phyloP scores from a whole-genome alignment of 1,140 invertebrate species.

The Drosophila novamexicana region DNA sequence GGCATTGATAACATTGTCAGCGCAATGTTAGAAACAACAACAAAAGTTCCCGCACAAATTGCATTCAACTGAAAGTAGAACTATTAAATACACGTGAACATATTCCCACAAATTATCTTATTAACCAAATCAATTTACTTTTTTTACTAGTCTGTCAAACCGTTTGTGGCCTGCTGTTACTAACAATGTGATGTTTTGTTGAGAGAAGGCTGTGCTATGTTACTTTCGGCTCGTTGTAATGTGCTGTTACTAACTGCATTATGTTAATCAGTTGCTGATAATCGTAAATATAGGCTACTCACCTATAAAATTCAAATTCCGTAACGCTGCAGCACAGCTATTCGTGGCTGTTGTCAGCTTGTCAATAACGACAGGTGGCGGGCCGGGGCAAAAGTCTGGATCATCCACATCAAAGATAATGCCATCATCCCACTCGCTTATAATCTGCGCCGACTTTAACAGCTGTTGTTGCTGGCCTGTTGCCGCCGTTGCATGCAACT shows the following conservation, averaged over 20 bases:
- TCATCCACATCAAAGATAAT: conserved; percentile 83
- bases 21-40: neutral
- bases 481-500: conserved; percentile 34
- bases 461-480: conserved; percentile 33
- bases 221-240: neutral
- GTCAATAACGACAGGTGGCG: conserved; percentile 52
- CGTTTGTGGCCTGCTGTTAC: no score
- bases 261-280: conserved; percentile 18
- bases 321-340: conserved; percentile 40
- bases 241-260: neutral
- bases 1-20: conserved; percentile 3
- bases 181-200: no score
- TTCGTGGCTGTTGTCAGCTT: conserved; percentile 41
- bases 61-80: no score
- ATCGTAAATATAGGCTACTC: conserved; percentile 26
- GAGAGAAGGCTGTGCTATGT: neutral
- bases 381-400: conserved; percentile 77
- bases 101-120: no score
- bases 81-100: no score
- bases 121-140: no score
- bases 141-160: no score
- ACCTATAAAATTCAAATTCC: conserved; percentile 71
- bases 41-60: neutral
- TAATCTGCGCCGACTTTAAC: conserved; percentile 57
- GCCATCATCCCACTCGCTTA: conserved; percentile 81